Base-by-base conservation (phyloP, 2,113 vertebrate genomes). In the Pipra filicauda region DNA sequence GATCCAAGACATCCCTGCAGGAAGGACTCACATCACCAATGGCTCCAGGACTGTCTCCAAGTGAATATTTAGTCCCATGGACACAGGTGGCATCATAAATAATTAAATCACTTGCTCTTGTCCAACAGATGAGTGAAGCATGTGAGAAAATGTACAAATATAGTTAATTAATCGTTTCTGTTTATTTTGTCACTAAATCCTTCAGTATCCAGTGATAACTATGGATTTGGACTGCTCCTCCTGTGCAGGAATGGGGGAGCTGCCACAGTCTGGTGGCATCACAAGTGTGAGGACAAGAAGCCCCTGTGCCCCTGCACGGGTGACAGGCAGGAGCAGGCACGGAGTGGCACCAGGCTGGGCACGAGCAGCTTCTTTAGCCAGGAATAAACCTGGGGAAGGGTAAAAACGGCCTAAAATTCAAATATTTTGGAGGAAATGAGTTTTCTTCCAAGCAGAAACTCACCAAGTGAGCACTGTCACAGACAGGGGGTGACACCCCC, bases 401-500 rank as follows among this genome's bases (percentile, higher is more conserved):
- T n/a, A 59, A 20, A 83, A 59, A 24, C 11, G 28, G 11, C 28
- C 30, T 6, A 21, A 66, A 75, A 80, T 43, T 8, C 10, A 13
- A 70, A 12, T 2, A 22, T 6, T 67, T 33, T 19, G 21, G 30
- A 57, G 21, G 12, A 82, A 57, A 54, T 8, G 0, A n/a, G 13
- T 0, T 58, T 33, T 20, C 27, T 54, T 65, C 44, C 48, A 20
- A 66, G 77, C 69, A 69, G 59, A 41, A 48, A 9, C 15, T 27
- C 8, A 52, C 0, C 7, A 30, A 26, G 18, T 1, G 49, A 57
- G 10, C 21, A 4, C 11, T 30, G 8, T 8, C 1, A 0, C 5
- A 23, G 71, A 16, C 1, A 0, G 2, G 64, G 30, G 23, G 76
- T 21, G 74, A 88, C 11, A 15, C 28, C 43, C 4, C 67, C 35